Evolutionary conservation across 2,113 vertebrate species (phyloP).

Genomic region (Macquaria ambigua): DNA sequence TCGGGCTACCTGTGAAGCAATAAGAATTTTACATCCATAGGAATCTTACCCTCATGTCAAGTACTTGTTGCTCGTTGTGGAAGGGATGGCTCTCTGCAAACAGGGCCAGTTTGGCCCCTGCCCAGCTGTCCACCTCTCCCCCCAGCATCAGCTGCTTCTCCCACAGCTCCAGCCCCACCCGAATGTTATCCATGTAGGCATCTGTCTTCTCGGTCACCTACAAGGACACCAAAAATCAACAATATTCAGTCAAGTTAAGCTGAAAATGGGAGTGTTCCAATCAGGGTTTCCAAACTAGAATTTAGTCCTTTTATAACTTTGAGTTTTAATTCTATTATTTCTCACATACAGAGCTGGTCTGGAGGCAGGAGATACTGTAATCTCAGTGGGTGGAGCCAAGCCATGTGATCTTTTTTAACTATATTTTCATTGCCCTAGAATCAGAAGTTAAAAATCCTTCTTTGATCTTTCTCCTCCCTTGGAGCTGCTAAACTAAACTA

Average conservation of each 20-base stretch:
- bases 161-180: constrained; percentile 91
- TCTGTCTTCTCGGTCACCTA: constrained; percentile 96
- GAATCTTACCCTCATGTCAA: constrained; percentile 84
- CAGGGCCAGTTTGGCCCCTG: constrained; percentile 78
- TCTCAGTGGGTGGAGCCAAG: background rate
- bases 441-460: background rate
- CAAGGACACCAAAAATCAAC: background rate
- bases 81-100: constrained; percentile 83
- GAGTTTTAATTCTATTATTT: background rate
- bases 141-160: constrained; percentile 91
- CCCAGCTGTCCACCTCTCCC: constrained; percentile 86
- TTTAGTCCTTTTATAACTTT: background rate
- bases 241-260: background rate
- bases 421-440: background rate
- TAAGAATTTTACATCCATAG: too few species aligned
- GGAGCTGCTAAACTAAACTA: background rate
- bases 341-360: background rate
- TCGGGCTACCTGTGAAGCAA: background rate
- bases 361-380: background rate
- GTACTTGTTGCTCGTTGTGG: constrained; percentile 83
- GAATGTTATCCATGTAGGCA: constrained; percentile 88
- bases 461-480: background rate
- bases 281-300: background rate
- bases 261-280: background rate
- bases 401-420: background rate